Evolutionary conservation across 2,888 invertebrate genomes (phyloP), one percentile per base, ranked within the genome.

Genomic region (Pachymerium ferrugineum): DNA sequence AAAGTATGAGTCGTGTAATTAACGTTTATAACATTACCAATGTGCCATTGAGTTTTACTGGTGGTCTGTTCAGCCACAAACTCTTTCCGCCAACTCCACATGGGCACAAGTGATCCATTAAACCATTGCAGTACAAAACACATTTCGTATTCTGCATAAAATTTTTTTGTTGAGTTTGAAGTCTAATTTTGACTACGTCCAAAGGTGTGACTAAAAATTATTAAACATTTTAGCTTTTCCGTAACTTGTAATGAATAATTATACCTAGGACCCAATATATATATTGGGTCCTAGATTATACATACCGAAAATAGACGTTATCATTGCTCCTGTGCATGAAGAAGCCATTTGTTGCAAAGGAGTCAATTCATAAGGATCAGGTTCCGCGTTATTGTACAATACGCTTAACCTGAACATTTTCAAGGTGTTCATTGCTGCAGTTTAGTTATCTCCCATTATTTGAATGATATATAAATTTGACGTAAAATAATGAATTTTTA

Each of bases 111-210:
- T 98, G 97, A 83, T 99, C 99, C 97, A 98, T 98, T 12, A 99
- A 85, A 0, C 99, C 98, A 86, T 99, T 99, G 82, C 96, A 96
- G 83, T 96, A 98, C 6, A 98, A 84, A 82, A 94, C 98, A 83
- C 97, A 97, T 83, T 91, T 92, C n/a, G n/a, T n/a, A 78, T 93
- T 91, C 8, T 90, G 89, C 4, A 89, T 83, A 78, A 91, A 82
- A 0, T 90, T 89, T 79, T 93, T 94, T 80, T 93, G 92, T 83
- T 99, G 98, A 1, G 94, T 90, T 85, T 99, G 99, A 47, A 99
- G 86, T 70, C 99, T 88, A 76, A 97, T 96, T 86, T 99, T 99
- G 0, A 99, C 93, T n/a, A 99, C 99, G 86, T 99, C 99, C 78
- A 99, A 85, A 0, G 99, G 99, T 0, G 99, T 99, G 85, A 98